Evolutionary conservation across 92 coral and sea anemone genomes (phyloP).

Genomic region (Actinostola sp.): DNA sequence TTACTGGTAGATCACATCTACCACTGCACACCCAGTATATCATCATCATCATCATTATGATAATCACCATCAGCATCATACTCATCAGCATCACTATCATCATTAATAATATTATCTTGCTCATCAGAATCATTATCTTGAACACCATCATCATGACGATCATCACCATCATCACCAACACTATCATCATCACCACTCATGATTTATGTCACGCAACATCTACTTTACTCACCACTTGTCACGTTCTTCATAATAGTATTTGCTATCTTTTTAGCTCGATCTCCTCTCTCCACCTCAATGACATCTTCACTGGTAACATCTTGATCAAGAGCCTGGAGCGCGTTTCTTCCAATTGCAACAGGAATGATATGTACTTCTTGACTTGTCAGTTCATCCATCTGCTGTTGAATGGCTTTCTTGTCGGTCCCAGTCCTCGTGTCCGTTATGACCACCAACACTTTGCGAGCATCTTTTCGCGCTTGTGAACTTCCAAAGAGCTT

Average conservation of each 20-base stretch:
- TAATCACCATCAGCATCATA: too few relatives aligned
- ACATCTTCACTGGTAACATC: constrained; percentile 72
- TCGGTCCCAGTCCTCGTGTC: constrained; percentile 74
- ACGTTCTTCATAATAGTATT: constrained; percentile 40
- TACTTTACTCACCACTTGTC: constrained; percentile 15
- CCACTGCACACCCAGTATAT: too few relatives aligned
- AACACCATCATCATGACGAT: too few relatives aligned
- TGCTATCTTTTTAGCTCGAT: constrained; percentile 59
- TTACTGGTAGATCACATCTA: too few relatives aligned
- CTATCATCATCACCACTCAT: too few relatives aligned
- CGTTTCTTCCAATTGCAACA: constrained; percentile 76
- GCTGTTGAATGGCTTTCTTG: constrained; percentile 67
- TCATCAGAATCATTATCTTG: too few relatives aligned
- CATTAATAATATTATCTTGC: neutral
- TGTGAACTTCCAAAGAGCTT: constrained; percentile 62
- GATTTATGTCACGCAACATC: too few relatives aligned
- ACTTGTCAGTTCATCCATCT: constrained; percentile 53
- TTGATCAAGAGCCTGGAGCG: constrained; percentile 60
- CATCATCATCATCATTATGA: too few relatives aligned
- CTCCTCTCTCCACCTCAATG: constrained; percentile 45
- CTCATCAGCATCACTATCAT: neutral
- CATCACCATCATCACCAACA: too few relatives aligned
- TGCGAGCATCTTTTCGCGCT: constrained; percentile 81
- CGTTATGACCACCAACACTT: constrained; percentile 75
- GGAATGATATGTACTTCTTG: constrained; percentile 68